Conservation (phyloP, 2,113 vertebrate species). For the Zingel zingel region DNA sequence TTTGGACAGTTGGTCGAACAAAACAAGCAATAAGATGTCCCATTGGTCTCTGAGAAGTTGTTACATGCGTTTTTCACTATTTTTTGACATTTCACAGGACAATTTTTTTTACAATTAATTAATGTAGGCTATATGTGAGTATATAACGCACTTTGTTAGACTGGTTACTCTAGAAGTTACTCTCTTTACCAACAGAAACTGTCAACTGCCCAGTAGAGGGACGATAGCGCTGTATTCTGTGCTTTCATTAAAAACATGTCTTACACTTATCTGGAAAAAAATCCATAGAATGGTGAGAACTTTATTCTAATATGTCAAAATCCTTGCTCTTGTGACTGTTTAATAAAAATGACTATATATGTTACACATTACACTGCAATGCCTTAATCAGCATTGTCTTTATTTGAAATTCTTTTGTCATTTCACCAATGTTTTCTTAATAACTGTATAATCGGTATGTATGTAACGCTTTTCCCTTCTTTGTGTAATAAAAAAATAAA, state of each 20-base stretch:
- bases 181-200: neutral
- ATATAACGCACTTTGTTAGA: neutral
- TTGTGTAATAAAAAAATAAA: too few relatives aligned
- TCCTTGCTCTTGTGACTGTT: too few relatives aligned
- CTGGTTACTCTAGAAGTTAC: neutral
- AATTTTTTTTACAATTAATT: too few relatives aligned
- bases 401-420: too few relatives aligned
- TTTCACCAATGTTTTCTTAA: too few relatives aligned
- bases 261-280: constrained; percentile 74
- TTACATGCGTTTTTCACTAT: neutral
- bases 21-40: neutral
- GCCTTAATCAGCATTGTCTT: too few relatives aligned
- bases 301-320: too few relatives aligned
- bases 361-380: too few relatives aligned
- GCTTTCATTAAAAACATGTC: neutral
- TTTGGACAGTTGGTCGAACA: neutral
- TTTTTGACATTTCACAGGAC: neutral
- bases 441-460: too few relatives aligned
- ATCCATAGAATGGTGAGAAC: too few relatives aligned
- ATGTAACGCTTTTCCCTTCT: too few relatives aligned
- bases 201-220: neutral
- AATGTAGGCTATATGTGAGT: neutral
- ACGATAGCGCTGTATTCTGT: neutral
- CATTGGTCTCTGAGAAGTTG: neutral
- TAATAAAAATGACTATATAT: too few relatives aligned